These are phyloP conservation scores for Trachelus tabidus DNA, from an alignment of 2,888 invertebrate species.

Conservation along the genomic window DNA sequence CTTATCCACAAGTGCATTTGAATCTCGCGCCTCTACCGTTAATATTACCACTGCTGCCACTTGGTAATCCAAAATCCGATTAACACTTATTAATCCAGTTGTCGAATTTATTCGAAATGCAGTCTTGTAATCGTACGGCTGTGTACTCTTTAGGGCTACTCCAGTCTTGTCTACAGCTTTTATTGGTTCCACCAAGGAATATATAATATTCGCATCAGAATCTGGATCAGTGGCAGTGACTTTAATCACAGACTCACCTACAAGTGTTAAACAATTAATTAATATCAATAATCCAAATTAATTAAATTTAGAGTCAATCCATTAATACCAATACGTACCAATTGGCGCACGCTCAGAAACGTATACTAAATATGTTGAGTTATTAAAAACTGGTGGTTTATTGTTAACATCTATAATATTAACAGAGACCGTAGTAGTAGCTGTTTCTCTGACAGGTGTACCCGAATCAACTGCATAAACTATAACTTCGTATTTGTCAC, in stretches of 20 bases:
- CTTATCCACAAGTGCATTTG: slow-evolving; percentile 76
- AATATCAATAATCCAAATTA: background rate
- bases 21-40: slow-evolving; percentile 77
- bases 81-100: slow-evolving; percentile 77
- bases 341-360: slow-evolving; percentile 77
- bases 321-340: slow-evolving; percentile 52
- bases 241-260: slow-evolving; percentile 72
- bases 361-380: slow-evolving; percentile 74
- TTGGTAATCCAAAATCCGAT: slow-evolving; percentile 77
- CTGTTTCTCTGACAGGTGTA: slow-evolving; percentile 79
- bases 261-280: slow-evolving; percentile 1
- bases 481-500: slow-evolving; percentile 77
- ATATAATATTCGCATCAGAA: slow-evolving; percentile 75
- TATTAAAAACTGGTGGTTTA: slow-evolving; percentile 81
- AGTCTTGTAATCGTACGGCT: slow-evolving; percentile 74
- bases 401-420: slow-evolving; percentile 83
- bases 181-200: slow-evolving; percentile 76
- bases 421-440: slow-evolving; percentile 80
- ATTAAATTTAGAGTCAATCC: background rate
- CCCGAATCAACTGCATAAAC: slow-evolving; percentile 83
- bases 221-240: slow-evolving; percentile 80
- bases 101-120: slow-evolving; percentile 78
- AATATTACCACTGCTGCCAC: slow-evolving; percentile 80
- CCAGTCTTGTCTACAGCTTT: slow-evolving; percentile 82
- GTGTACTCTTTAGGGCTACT: slow-evolving; percentile 73